Evolutionary conservation across 2,797 vertebrate species (phyloP), one percentile per base, ranked within the genome.

Genomic region (Mastacembelus armatus): DNA sequence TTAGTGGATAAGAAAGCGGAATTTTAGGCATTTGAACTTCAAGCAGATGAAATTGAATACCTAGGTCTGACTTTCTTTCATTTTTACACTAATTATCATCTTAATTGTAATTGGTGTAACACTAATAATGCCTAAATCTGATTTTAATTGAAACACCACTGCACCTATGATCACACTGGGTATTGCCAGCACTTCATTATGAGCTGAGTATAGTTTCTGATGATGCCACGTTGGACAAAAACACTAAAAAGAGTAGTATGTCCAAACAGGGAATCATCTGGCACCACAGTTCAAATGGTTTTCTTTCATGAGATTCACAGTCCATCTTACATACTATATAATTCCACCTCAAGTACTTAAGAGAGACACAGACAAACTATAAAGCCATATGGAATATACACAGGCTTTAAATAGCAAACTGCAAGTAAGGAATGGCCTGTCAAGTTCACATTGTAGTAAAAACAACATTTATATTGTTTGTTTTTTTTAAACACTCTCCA

Each of bases 21-120:
- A 54, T 69, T 88, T 70, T 30, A 57, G 64, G 63, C 77, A 80
- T 57, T 81, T 85, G 54, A 77, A 80, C 66, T 77, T 78, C 66
- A 48, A 69, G 22, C 15, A 71, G 47, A 72, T 71, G 29, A 51
- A 83, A 70, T 50, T 48, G 32, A 70, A 70, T 40, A 38, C 36
- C 14, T 27, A 58, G 16, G 6, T 19, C 18, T 16, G 49, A 74
- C 50, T 54, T 80, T 49, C 29, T 50, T 57, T 68, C 29, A 60
- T 42, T 61, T 54, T 7, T n/a, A 3, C 29, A 11, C 42, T 52
- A 38, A 60, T 66, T 60, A 47, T 22, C 27, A 50, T 58, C 21
- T 16, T 19, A 36, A 52, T 27, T 45, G 27, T 61, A 61, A 81
- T 84, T 63, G 60, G 54, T 15, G 15, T 44, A 30, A 74, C 59